Percentiles rank a stretch among this genome's conserved stretches.
phyloP scores from a whole-genome alignment of 2,113 vertebrate genomes.

The Zeus faber region DNA sequence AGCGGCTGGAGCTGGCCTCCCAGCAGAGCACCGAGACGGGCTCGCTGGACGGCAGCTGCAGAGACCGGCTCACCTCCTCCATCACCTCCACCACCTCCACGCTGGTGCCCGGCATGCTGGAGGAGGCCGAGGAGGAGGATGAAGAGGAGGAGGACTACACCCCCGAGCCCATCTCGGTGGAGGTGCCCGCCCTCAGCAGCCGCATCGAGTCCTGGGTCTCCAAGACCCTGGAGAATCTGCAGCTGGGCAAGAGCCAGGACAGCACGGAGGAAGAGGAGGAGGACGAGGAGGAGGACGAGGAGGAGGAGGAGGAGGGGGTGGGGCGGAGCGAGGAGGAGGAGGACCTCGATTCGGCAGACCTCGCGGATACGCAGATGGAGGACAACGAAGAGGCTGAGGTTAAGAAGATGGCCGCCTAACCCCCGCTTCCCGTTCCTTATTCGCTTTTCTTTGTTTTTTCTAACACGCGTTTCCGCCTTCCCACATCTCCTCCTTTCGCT shows the following conservation, averaged over 20 bases:
- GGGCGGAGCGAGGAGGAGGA: conserved; percentile 75
- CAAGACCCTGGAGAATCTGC: conserved; percentile 94
- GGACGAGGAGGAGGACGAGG: conserved; percentile 77
- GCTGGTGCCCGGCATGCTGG: conserved; percentile 94
- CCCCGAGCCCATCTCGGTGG: conserved; percentile 88
- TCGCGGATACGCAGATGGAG: conserved; percentile 59
- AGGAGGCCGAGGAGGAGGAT: conserved; percentile 88
- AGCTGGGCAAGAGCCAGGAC: conserved; percentile 87
- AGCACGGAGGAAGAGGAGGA: conserved; percentile 86
- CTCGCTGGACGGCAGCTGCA: conserved; percentile 92
- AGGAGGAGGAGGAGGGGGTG: conserved; percentile 78
- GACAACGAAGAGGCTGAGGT: conserved; percentile 47
- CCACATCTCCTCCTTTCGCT: neutral
- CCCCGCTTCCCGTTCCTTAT: neutral
- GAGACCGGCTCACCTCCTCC: conserved; percentile 90
- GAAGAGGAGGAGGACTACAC: conserved; percentile 89
- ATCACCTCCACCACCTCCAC: conserved; percentile 98
- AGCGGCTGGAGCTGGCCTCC: conserved; percentile 92
- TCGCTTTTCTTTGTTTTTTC: neutral
- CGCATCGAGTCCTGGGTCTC: conserved; percentile 97
- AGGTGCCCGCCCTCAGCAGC: conserved; percentile 90
- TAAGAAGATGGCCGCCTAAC: conserved; percentile 54
- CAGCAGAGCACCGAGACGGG: conserved; percentile 97
- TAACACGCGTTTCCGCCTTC: neutral
- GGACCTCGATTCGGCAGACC: conserved; percentile 75